Evolutionary conservation across 1,140 invertebrate species (phyloP).

Genomic region (Calosoma granatense): DNA sequence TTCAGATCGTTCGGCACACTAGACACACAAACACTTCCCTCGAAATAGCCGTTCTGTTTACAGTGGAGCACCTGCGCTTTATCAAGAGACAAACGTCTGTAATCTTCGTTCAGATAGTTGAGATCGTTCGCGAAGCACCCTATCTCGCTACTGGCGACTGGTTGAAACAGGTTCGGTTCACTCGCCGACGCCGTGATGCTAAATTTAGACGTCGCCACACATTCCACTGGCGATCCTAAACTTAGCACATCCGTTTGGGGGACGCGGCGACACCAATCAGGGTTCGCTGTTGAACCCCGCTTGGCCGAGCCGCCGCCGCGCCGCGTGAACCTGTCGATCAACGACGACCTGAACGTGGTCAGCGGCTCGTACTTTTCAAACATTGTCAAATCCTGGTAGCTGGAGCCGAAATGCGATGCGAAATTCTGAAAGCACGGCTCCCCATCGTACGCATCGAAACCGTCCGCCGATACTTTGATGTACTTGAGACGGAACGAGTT

Average conservation of each 20-base stretch:
- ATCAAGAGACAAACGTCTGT: too few relatives aligned
- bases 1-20: conserved; percentile 46
- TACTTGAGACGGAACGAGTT: background rate
- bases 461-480: background rate
- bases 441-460: conserved; percentile 29
- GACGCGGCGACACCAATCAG: conserved; percentile 13
- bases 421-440: conserved; percentile 23
- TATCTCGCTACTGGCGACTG: conserved; percentile 17
- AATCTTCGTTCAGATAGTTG: conserved; percentile 20
- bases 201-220: conserved; percentile 26
- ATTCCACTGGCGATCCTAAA: conserved; percentile 29
- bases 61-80: background rate
- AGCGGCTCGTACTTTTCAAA: conserved; percentile 23
- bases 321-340: conserved; percentile 26
- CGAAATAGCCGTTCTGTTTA: conserved; percentile 20
- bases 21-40: conserved; percentile 34
- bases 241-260: conserved; percentile 20
- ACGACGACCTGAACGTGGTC: conserved; percentile 13
- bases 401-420: conserved; percentile 28
- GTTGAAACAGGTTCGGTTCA: conserved; percentile 37
- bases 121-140: conserved; percentile 17
- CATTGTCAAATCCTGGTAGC: conserved; percentile 30
- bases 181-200: conserved; percentile 25
- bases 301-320: conserved; percentile 15
- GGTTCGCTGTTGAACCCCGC: background rate